Evolutionary conservation across 2,113 vertebrate species (phyloP).

Genomic region (Myotis yumanensis): DNA sequence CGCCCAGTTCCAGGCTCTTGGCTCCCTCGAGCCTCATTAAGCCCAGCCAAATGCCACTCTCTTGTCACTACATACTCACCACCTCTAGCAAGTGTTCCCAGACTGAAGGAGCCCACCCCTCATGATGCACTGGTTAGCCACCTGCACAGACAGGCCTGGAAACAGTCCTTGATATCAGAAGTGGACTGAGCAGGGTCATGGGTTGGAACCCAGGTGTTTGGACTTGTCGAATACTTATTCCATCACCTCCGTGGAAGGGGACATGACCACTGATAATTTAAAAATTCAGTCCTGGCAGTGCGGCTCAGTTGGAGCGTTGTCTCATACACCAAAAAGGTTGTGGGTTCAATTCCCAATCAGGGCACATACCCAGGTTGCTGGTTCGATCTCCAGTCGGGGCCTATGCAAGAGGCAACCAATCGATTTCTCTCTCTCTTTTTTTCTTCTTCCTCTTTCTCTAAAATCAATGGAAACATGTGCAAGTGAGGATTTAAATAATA

Average conservation of each 20-base stretch:
- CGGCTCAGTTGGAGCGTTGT: neutral
- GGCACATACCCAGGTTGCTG: neutral
- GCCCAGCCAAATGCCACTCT: neutral
- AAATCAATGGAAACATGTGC: neutral
- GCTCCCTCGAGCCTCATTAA: neutral
- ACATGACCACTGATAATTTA: neutral
- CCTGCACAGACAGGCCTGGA: neutral
- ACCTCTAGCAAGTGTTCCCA: neutral
- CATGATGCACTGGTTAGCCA: neutral
- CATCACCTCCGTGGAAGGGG: too few relatives aligned
- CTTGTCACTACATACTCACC: neutral
- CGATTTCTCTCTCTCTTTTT: neutral
- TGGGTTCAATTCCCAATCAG: neutral
- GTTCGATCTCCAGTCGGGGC: neutral
- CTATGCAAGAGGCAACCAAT: neutral
- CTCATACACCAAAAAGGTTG: neutral
- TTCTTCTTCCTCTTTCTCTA: neutral
- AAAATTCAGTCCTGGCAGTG: neutral
- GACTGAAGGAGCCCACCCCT: neutral
- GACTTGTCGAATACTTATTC: rapidly evolving
- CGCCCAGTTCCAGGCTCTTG: neutral
- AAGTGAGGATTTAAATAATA: neutral
- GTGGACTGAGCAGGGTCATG: neutral
- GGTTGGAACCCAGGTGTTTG: neutral
- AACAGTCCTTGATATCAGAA: rapidly evolving